Conservation (phyloP, 1,140 invertebrate species). For the Pristionchus pacificus region DNA sequence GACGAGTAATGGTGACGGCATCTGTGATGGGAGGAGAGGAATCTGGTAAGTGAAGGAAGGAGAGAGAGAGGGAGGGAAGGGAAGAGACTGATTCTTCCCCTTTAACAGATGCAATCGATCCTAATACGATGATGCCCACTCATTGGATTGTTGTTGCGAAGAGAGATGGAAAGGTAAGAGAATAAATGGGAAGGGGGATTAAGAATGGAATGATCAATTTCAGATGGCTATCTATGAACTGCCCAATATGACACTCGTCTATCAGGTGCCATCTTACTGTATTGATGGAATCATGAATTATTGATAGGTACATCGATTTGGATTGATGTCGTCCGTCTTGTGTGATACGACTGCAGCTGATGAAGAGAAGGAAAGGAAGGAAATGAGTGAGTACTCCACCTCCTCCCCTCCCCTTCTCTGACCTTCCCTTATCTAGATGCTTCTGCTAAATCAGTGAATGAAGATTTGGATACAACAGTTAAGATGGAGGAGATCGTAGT, state of each 20-base stretch:
- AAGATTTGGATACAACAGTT: no score
- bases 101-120: conserved; percentile 32
- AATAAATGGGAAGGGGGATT: no score
- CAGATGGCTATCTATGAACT: conserved; percentile 46
- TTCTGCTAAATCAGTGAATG: no score
- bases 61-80: no score
- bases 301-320: conserved; percentile 10
- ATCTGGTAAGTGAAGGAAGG: no score
- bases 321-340: conserved; percentile 11
- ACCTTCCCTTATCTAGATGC: no score
- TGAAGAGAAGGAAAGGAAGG: conserved; percentile 37
- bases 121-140: conserved; percentile 29
- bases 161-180: conserved; percentile 48
- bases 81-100: no score
- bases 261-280: conserved; percentile 33
- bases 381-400: no score
- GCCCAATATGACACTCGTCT: conserved; percentile 44
- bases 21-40: conserved; percentile 29
- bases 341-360: conserved; percentile 26
- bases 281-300: background rate
- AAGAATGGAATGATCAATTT: no score
- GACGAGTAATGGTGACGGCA: conserved; percentile 5
- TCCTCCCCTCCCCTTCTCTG: no score
- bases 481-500: no score
- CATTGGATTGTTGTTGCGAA: conserved; percentile 45